A percentile compares a stretch with the other conserved stretches of the same genome.
Conservation (phyloP, 2,797 vertebrate genomes). For the Gobio occitaniae region DNA sequence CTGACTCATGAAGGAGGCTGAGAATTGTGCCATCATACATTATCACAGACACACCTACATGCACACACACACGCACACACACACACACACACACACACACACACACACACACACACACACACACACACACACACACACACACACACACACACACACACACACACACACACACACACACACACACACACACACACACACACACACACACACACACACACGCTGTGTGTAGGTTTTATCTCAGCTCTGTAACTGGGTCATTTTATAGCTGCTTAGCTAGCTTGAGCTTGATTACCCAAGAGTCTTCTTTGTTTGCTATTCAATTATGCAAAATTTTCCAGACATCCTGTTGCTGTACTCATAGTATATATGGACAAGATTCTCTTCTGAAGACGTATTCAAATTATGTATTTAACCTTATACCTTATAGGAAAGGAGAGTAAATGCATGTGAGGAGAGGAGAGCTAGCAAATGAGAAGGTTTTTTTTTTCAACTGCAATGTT, state of each 20-base stretch:
- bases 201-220: not conserved
- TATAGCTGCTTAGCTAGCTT: slow-evolving; percentile 50
- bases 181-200: not conserved
- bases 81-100: not conserved
- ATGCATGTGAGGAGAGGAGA: not conserved
- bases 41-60: not conserved
- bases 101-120: slow-evolving; percentile 8
- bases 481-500: slow-evolving; percentile 1
- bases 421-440: not conserved
- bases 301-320: slow-evolving; percentile 48
- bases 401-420: slow-evolving; percentile 17
- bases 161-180: not conserved
- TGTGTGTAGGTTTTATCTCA: slow-evolving; percentile 43
- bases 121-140: not conserved
- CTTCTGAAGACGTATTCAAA: slow-evolving; percentile 29
- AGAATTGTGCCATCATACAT: slow-evolving; percentile 16
- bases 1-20: slow-evolving; percentile 39
- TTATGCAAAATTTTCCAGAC: slow-evolving; percentile 36
- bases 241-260: slow-evolving; percentile 54
- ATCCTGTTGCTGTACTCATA: slow-evolving; percentile 33
- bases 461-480: not conserved
- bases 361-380: slow-evolving; percentile 10
- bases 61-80: not conserved
- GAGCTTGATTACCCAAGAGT: slow-evolving; percentile 50
- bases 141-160: not conserved